Percentiles rank a stretch among this genome's conserved stretches.
Conservation (phyloP, 2,888 invertebrate species). For the Pterostichus niger region DNA sequence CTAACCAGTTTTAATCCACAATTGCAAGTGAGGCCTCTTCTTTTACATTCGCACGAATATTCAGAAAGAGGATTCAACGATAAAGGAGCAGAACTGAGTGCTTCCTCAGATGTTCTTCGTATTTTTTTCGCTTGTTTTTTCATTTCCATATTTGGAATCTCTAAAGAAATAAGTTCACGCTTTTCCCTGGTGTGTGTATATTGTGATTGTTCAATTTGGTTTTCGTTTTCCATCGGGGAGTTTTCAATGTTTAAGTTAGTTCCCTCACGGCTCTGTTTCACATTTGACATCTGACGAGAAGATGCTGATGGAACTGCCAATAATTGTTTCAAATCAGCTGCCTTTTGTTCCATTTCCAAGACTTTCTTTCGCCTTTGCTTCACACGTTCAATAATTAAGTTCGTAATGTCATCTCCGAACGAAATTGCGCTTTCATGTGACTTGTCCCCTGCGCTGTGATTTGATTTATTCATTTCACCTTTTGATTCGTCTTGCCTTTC, state of each 20-base stretch:
- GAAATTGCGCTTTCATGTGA: constrained; percentile 15
- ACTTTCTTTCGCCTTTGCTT: constrained; percentile 34
- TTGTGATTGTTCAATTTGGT: constrained; percentile 66
- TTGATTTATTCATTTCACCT: constrained; percentile 30
- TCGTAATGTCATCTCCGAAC: constrained; percentile 19
- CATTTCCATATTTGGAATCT: constrained; percentile 5
- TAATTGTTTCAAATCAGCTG: constrained; percentile 31
- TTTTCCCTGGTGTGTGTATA: not conserved
- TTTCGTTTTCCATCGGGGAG: constrained; percentile 72
- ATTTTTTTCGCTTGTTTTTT: constrained; percentile 12
- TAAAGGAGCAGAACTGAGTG: not conserved
- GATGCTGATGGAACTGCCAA: constrained; percentile 6
- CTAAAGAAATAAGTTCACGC: constrained; percentile 15
- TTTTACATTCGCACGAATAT: not conserved
- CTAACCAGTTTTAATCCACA: not conserved
- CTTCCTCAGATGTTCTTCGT: not conserved
- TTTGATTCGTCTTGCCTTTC: constrained; percentile 12
- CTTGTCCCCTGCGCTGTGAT: not conserved
- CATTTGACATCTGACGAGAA: not conserved
- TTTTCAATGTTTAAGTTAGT: constrained; percentile 70
- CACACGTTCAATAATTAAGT: constrained; percentile 39
- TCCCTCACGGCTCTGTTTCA: constrained; percentile 71
- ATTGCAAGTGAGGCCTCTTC: constrained; percentile 5
- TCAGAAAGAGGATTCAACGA: not conserved
- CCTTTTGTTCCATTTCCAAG: constrained; percentile 22